Evolutionary conservation across 2,888 invertebrate species (phyloP).

Genomic region (Parasteatoda lunata): DNA sequence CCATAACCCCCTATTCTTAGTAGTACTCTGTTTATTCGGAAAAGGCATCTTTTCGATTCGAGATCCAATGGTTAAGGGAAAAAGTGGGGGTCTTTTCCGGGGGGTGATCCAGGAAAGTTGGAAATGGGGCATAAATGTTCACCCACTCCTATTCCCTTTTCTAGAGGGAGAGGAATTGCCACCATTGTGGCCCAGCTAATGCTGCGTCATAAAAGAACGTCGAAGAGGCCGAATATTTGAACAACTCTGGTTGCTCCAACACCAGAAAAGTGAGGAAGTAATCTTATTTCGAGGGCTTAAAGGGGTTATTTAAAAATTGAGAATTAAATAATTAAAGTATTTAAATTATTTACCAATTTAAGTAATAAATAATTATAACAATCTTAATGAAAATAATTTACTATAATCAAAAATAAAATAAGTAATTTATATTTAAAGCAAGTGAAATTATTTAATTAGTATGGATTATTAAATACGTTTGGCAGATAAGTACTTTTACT

Average conservation of each 20-base stretch:
- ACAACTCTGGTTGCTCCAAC: neutral
- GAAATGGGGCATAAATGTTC: neutral
- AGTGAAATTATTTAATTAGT: too few relatives aligned
- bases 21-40: neutral
- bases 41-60: slow-evolving; percentile 5
- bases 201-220: neutral
- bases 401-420: too few relatives aligned
- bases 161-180: neutral
- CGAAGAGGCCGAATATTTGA: neutral
- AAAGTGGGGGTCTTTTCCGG: neutral
- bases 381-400: too few relatives aligned
- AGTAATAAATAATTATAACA: too few relatives aligned
- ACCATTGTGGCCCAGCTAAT: neutral
- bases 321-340: too few relatives aligned
- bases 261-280: too few relatives aligned
- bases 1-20: neutral
- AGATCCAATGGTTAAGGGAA: neutral
- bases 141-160: neutral
- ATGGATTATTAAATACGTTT: too few relatives aligned
- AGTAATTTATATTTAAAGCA: too few relatives aligned
- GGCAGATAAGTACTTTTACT: too few relatives aligned
- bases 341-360: too few relatives aligned
- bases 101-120: neutral
- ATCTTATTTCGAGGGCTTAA: too few relatives aligned
- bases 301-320: too few relatives aligned